A percentile compares a stretch with the other conserved stretches of the same genome.
These are phyloP conservation scores for Hypomecis punctinalis DNA, from an alignment of 2,888 invertebrate species.

Conservation along the genomic window DNA sequence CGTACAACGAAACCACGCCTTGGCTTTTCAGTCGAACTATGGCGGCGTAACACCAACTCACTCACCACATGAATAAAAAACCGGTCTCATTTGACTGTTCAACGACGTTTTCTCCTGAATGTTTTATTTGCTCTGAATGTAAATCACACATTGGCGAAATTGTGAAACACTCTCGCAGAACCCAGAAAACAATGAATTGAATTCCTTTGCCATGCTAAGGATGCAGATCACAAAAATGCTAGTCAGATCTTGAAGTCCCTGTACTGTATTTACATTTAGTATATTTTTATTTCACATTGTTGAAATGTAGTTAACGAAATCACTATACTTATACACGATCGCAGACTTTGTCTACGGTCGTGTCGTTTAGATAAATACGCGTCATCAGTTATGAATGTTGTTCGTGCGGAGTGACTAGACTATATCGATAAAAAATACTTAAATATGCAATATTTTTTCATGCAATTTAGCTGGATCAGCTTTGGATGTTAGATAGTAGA, in stretches of 20 bases:
- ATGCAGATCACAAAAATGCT: conserved; percentile 51
- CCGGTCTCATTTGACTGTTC: too few species aligned
- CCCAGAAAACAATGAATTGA: too few species aligned
- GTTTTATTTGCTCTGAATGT: too few species aligned
- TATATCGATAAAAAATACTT: conserved; percentile 50
- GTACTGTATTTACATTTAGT: conserved; percentile 53
- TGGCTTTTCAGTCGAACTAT: too few species aligned
- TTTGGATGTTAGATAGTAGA: conserved; percentile 75
- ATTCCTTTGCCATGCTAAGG: too few species aligned
- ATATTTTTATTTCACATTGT: conserved; percentile 51
- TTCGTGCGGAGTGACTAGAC: conserved; percentile 50
- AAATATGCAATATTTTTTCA: conserved; percentile 76
- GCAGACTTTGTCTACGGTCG: too few species aligned
- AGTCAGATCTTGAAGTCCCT: conserved; percentile 57
- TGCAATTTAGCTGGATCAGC: conserved; percentile 66
- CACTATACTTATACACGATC: conserved; percentile 19
- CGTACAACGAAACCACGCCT: too few species aligned
- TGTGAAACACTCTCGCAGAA: too few species aligned
- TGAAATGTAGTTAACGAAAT: conserved; percentile 40
- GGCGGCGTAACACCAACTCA: too few species aligned
- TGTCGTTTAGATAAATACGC: conserved; percentile 34
- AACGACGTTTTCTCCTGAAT: too few species aligned
- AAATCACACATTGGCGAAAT: too few species aligned
- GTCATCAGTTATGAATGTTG: conserved; percentile 49
- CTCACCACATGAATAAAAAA: too few species aligned